These are phyloP conservation scores for Iguana delicatissima DNA, from an alignment of 2,797 vertebrate species.

Conservation along the genomic window DNA sequence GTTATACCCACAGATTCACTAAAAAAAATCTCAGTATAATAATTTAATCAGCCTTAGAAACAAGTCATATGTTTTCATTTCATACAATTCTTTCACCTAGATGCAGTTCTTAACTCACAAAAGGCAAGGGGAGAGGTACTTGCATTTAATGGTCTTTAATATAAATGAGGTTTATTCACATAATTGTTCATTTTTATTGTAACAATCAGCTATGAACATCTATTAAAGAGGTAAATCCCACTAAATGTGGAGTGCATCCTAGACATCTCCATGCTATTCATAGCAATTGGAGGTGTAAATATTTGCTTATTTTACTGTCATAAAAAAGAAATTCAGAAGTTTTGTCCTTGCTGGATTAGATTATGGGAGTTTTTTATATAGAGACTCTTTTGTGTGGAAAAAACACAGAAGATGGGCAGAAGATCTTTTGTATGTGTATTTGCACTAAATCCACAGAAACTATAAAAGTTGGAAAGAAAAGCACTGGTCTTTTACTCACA, in stretches of 20 bases:
- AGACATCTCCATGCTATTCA: neutral
- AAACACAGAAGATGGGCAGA: too few species aligned
- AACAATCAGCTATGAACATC: neutral
- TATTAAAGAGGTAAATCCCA: neutral
- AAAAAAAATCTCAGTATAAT: neutral
- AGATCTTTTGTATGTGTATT: too few species aligned
- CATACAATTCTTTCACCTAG: neutral
- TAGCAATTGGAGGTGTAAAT: too few species aligned
- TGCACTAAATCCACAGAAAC: too few species aligned
- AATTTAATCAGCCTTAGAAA: neutral
- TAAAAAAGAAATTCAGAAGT: too few species aligned
- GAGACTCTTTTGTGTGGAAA: too few species aligned
- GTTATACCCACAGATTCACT: neutral
- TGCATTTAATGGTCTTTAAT: neutral
- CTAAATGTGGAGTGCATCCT: rapidly evolving
- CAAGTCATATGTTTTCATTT: neutral
- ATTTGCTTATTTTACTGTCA: too few species aligned
- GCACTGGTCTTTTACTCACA: too few species aligned
- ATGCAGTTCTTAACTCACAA: neutral
- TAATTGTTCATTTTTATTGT: neutral
- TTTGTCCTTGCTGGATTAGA: too few species aligned
- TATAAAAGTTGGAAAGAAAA: too few species aligned
- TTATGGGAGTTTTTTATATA: too few species aligned
- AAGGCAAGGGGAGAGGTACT: neutral
- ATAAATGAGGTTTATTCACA: neutral